phyloP scores from a whole-genome alignment of 2,113 vertebrate species.

The Mesitornis unicolor region DNA sequence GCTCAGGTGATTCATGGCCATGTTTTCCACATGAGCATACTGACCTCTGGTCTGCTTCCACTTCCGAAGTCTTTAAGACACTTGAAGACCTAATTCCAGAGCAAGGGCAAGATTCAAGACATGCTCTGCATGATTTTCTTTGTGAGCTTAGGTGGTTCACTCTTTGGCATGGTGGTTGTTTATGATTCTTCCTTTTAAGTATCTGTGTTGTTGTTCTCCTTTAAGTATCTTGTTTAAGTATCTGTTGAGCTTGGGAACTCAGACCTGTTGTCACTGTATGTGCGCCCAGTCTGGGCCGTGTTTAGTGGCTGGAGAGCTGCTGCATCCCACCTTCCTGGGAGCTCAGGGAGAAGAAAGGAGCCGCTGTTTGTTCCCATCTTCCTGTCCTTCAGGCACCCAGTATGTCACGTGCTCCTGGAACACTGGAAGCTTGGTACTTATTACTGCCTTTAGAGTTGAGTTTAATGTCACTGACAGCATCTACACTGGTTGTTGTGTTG shows the following conservation, averaged over 20 bases:
- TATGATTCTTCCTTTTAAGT: neutral
- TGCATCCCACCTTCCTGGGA: neutral
- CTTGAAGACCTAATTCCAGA: neutral
- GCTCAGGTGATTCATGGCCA: conserved; percentile 5
- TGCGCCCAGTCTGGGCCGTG: fast-evolving
- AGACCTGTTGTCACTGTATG: neutral
- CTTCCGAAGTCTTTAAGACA: neutral
- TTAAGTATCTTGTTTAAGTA: too few species aligned
- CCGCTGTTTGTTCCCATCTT: neutral
- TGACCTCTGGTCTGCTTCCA: neutral
- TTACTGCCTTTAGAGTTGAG: neutral
- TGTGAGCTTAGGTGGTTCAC: neutral
- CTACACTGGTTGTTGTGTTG: neutral
- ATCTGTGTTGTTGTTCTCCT: too few species aligned
- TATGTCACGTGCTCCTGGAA: neutral
- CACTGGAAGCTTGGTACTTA: neutral
- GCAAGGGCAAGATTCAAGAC: neutral
- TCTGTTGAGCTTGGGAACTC: neutral
- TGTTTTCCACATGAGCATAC: conserved; percentile 27
- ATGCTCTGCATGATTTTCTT: neutral
- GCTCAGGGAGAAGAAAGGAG: neutral
- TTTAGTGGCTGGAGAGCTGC: neutral
- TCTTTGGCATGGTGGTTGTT: neutral
- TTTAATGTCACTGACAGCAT: neutral
- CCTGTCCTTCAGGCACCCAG: neutral